Evolutionary conservation across 2,113 vertebrate genomes (phyloP), one percentile per base, ranked within the genome.

Genomic region (Rana temporaria): DNA sequence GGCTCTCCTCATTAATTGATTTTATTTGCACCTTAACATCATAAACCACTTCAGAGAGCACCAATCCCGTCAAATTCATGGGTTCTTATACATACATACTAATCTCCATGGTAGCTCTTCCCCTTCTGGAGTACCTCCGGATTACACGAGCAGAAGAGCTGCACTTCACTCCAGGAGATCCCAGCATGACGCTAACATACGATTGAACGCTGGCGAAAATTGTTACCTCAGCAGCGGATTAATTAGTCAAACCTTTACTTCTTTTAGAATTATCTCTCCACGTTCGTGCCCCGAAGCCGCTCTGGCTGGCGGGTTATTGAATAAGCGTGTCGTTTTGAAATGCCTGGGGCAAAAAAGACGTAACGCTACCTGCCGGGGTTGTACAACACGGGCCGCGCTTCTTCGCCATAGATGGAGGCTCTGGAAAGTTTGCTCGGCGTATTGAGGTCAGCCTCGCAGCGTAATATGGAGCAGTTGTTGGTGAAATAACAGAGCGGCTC

Each of bases 311-410:
- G 89, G 87, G 78, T 88, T 87, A 90, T 78, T 88, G 90, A 90
- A 89, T 81, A 91, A 92, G 86, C 83, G 89, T 88, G 90, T 90
- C 86, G 89, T 89, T 87, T 83, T 79, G 86, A 84, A 88, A 88
- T 63, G 81, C 87, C 86, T 87, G 63, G 19, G 65, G 84, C 85
- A 86, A 85, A 42, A 85, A 86, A 30, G 87, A 84, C 86, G 88
- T 84, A 85, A 72, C 85, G 91, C 15, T 56, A 79, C 85, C 83
- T 88, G 79, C 85, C 85, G 69, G 78, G 77, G 86, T 81, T 90
- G 71, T 85, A 84, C 81, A 84, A 89, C 84, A 72, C 65, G 55
- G 57, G 77, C 68, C 60, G 85, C 77, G 85, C 4, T 0, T 88
- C 32, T 86, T 59, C 26, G 83, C 77, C 62, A 75, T 90, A 87